Evolutionary conservation across 2,888 invertebrate species (phyloP).

Genomic region (Lamellibrachia columna): DNA sequence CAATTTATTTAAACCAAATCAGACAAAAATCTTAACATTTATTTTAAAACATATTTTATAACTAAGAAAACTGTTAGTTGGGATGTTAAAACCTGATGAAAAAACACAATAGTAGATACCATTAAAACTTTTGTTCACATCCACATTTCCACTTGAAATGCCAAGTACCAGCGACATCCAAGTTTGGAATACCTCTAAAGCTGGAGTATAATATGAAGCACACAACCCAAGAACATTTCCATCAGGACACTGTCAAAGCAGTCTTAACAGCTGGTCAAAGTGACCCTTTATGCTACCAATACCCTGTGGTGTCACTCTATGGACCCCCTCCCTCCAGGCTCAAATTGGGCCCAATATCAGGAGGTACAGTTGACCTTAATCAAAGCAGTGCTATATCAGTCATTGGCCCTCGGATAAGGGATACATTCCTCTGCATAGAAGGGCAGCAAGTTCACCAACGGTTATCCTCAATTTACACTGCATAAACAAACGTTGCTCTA

Average conservation of each 20-base stretch:
- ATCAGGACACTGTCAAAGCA: background rate
- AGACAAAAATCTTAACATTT: too few relatives aligned
- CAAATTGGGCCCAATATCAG: background rate
- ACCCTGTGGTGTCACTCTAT: background rate
- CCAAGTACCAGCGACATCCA: too few relatives aligned
- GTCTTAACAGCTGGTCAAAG: background rate
- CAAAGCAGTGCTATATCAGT: background rate
- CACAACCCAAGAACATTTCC: background rate
- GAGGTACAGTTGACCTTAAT: background rate
- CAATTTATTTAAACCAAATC: too few relatives aligned
- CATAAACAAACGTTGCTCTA: background rate
- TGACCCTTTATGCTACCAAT: background rate
- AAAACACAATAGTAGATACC: too few relatives aligned
- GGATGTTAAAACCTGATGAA: too few relatives aligned
- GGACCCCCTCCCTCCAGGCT: background rate
- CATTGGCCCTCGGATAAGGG: background rate
- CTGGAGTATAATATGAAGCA: background rate
- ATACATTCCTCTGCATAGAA: background rate
- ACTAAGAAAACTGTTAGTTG: too few relatives aligned
- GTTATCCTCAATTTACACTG: background rate
- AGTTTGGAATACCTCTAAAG: too few relatives aligned
- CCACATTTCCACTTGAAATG: too few relatives aligned
- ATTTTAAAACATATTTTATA: too few relatives aligned
- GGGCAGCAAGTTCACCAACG: background rate
- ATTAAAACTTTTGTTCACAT: too few relatives aligned